Base-by-base conservation (phyloP, 2,888 invertebrate species). In the Tetheella fluctuosa region DNA sequence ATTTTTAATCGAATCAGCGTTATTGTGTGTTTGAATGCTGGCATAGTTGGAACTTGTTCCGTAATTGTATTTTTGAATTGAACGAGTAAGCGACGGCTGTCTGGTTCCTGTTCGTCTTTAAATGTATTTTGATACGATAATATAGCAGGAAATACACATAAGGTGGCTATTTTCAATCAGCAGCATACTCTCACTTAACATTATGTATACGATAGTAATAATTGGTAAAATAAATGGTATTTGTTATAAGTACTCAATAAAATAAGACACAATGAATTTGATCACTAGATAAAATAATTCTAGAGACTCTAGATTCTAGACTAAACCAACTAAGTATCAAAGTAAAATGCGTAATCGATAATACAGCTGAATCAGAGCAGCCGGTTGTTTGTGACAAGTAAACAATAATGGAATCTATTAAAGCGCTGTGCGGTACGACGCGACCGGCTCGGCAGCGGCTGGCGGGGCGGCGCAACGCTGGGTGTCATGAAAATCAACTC, bases 401-500 rank as follows among this genome's bases (percentile, higher is more conserved):
- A 83, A 80, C 79, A 78, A 71, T 78, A 74, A 71, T 54, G 55
- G 73, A 78, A 74, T 77, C 72, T 75, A 74, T 76, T 73, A 78
- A 69, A 65, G 62, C 64, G 28, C 48, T 59, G 23, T 55, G 39
- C 59, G 64, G 64, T 20, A 10, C 20, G n/a, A 20, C 58, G 54
- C 54, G 61, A 57, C 42, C n/a, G 6, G 10, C 55, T 30, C 54
- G 60, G 60, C 42, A 53, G 54, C 55, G 56, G 54, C 55, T 30
- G 48, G 48, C 42, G 42, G 4, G 42, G 42, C 42, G n/a, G 42
- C 42, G 17, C n/a, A 17, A 6, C 42, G 30, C 30, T 54, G 63
- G 70, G 75, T 76, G 77, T 78, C 78, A 80, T 78, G 77, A 79
- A 79, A 80, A 80, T 82, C 76, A 80, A 77, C 79, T 76, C 79